Percentiles rank a stretch among this genome's conserved stretches.
phyloP scores from a whole-genome alignment of 2,888 invertebrate species.

The Hecatera dysodea region DNA sequence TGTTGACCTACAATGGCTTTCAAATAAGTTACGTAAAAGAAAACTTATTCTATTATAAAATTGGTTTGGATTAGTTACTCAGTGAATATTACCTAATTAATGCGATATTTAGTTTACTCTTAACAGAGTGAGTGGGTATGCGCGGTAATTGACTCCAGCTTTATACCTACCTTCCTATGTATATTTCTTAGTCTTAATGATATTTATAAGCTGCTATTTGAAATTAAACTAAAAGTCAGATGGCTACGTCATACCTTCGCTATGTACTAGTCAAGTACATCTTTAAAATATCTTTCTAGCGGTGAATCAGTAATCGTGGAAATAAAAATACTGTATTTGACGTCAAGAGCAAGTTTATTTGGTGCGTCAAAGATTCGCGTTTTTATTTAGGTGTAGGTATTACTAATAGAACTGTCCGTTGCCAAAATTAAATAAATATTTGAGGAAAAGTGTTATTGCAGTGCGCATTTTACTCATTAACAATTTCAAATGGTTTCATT shows the following conservation, averaged over 20 bases:
- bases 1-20: constrained; percentile 6
- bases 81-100: constrained; percentile 56
- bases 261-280: constrained; percentile 29
- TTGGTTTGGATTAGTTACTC: constrained; percentile 38
- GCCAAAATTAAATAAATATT: constrained; percentile 35
- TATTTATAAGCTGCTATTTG: constrained; percentile 28
- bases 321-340: constrained; percentile 62
- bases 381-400: constrained; percentile 53
- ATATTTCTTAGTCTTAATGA: constrained; percentile 8
- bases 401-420: constrained; percentile 27
- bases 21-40: constrained; percentile 5
- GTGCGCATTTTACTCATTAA: constrained; percentile 15
- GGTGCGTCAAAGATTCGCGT: constrained; percentile 57
- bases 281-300: constrained; percentile 38
- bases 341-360: constrained; percentile 58
- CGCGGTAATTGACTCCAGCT: constrained; percentile 40
- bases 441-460: constrained; percentile 2
- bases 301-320: constrained; percentile 47
- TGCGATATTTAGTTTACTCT: constrained; percentile 48
- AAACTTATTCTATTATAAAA: constrained; percentile 32
- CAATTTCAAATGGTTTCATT: neutral
- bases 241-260: constrained; percentile 30
- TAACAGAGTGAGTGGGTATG: constrained; percentile 45
- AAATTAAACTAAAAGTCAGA: constrained; percentile 21
- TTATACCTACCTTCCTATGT: neutral